Evolutionary conservation across 1,140 invertebrate genomes (phyloP).

Genomic region (Trialeurodes vaporariorum): DNA sequence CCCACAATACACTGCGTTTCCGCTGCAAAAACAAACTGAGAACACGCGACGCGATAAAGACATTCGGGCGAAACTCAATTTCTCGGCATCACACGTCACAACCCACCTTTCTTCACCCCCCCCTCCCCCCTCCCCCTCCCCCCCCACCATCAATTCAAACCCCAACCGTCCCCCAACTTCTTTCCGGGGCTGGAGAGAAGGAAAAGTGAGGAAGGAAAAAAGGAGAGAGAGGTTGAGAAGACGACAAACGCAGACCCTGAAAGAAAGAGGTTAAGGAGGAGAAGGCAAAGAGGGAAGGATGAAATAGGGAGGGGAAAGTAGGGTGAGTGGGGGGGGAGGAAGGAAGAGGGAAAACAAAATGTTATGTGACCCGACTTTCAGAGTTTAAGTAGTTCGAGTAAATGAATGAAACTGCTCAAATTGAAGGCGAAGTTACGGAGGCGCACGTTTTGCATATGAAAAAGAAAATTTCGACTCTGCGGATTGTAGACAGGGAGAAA

Average conservation of each 20-base stretch:
- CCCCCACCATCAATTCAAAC: no score
- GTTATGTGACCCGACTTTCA: not conserved
- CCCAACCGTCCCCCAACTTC: not conserved
- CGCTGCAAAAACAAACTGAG: no score
- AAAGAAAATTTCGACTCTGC: no score
- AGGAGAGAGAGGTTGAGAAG: not conserved
- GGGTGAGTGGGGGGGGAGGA: not conserved
- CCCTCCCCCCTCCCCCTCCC: slow-evolving; percentile 18
- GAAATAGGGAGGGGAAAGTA: not conserved
- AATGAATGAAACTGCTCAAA: not conserved
- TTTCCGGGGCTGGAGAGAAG: not conserved
- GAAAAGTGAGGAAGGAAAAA: not conserved
- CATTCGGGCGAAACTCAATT: slow-evolving; percentile 4
- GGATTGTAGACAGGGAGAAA: slow-evolving; percentile 5
- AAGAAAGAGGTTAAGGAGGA: not conserved
- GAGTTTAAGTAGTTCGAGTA: not conserved
- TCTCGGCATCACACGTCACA: slow-evolving; percentile 5
- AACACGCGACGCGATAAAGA: no score
- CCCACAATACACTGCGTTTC: no score
- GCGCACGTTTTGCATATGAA: not conserved
- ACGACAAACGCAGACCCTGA: not conserved
- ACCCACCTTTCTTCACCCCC: slow-evolving; percentile 1
- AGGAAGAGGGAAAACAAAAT: not conserved
- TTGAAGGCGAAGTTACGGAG: not conserved
- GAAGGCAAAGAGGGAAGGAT: not conserved